phyloP scores from a whole-genome alignment of 2,797 vertebrate species.

The Valencia hispanica region DNA sequence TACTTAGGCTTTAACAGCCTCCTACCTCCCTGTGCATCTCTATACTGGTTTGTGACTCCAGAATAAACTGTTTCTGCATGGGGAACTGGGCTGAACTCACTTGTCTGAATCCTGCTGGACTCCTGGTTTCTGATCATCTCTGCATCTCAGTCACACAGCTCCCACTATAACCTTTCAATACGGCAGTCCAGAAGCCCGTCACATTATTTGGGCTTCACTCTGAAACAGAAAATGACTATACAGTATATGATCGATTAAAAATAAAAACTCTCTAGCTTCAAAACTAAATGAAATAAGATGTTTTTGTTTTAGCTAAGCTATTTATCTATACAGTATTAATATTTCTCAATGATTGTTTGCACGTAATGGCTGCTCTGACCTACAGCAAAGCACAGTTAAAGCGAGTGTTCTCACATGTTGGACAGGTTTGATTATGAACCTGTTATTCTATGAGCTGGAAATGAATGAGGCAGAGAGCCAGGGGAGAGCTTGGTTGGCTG shows the following conservation, averaged over 20 bases:
- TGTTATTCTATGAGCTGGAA: slow-evolving; percentile 49
- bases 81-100: neutral
- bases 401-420: slow-evolving; percentile 31
- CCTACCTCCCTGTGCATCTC: neutral
- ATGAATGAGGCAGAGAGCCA: slow-evolving; percentile 65
- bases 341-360: slow-evolving; percentile 13
- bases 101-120: slow-evolving; percentile 18
- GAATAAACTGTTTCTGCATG: slow-evolving; percentile 19
- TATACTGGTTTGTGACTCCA: neutral
- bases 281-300: neutral
- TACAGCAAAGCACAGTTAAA: slow-evolving; percentile 25
- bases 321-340: slow-evolving; percentile 5
- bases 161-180: slow-evolving; percentile 31
- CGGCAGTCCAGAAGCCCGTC: slow-evolving; percentile 37
- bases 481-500: slow-evolving; percentile 47
- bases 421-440: slow-evolving; percentile 56
- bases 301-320: slow-evolving; percentile 11
- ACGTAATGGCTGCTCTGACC: slow-evolving; percentile 17
- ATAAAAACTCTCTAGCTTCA: neutral
- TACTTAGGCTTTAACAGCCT: neutral
- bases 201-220: slow-evolving; percentile 29
- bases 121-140: slow-evolving; percentile 35
- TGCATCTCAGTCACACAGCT: slow-evolving; percentile 18
- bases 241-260: slow-evolving; percentile 13
- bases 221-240: slow-evolving; percentile 29